Percentiles rank a stretch among this genome's conserved stretches.
These are phyloP conservation scores for Casuarius casuarius DNA, from an alignment of 2,113 vertebrate species.

Conservation along the genomic window DNA sequence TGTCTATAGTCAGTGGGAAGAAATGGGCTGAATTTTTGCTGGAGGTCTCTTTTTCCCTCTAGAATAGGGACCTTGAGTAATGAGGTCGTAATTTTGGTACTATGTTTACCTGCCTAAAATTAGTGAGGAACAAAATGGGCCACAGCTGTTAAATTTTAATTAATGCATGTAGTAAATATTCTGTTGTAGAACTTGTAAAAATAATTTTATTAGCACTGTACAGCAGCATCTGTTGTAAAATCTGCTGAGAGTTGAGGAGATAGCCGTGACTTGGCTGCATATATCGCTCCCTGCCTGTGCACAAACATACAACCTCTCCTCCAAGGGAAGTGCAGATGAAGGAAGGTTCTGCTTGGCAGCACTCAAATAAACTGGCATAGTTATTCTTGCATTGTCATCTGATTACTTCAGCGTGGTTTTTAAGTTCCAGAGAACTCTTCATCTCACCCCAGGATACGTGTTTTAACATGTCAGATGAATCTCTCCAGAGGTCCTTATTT, in stretches of 20 bases:
- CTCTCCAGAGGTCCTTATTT: not conserved
- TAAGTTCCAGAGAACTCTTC: not conserved
- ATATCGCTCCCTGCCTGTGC: not conserved
- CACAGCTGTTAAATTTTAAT: slow-evolving; percentile 51
- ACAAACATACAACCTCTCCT: not conserved
- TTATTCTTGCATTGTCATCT: not conserved
- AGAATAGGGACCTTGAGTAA: not conserved
- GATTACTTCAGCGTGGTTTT: not conserved
- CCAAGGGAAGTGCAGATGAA: not conserved
- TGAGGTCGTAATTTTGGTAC: not conserved
- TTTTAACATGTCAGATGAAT: not conserved
- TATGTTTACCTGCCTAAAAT: not conserved
- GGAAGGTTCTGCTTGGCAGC: not conserved
- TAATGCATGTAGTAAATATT: slow-evolving; percentile 49
- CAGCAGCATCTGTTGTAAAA: slow-evolving; percentile 27
- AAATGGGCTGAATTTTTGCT: not conserved
- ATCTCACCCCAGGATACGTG: not conserved
- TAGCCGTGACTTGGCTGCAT: not conserved
- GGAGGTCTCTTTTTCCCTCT: not conserved
- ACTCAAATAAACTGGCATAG: not conserved
- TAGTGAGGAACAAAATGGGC: not conserved
- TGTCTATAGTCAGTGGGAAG: not conserved
- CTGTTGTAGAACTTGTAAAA: not conserved
- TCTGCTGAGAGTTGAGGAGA: not conserved
- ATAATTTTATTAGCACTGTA: not conserved